A percentile compares a stretch with the other conserved stretches of the same genome.
Evolutionary conservation across 2,888 invertebrate species (phyloP).

Genomic region (Ethmia dodecea): DNA sequence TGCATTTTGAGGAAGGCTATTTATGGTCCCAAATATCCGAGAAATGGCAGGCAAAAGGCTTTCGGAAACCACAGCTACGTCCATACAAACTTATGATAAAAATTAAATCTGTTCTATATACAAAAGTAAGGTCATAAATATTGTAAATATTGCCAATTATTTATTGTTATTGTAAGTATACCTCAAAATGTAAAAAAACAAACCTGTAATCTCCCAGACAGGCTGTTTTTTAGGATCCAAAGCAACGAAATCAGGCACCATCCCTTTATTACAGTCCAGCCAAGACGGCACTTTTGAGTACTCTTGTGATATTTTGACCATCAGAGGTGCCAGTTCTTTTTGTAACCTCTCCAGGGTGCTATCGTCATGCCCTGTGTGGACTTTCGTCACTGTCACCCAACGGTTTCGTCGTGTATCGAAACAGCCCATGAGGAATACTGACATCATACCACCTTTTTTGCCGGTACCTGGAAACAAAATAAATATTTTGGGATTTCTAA

Average conservation of each 20-base stretch:
- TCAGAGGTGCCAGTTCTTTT: conserved; percentile 72
- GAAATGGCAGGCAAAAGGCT: too few species aligned
- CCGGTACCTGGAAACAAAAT: conserved; percentile 79
- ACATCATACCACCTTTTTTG: conserved; percentile 94
- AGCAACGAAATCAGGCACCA: conserved; percentile 94
- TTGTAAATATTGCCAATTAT: too few species aligned
- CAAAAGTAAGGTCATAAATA: too few species aligned
- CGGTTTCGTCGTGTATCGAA: conserved; percentile 79
- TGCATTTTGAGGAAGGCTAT: too few species aligned
- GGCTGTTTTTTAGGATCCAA: conserved; percentile 90
- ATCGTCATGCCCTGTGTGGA: conserved; percentile 93
- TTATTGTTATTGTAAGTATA: too few species aligned
- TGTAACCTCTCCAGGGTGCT: conserved; percentile 88
- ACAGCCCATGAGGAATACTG: conserved; percentile 96
- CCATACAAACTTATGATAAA: too few species aligned
- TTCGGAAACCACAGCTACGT: too few species aligned
- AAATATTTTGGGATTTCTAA: neutral
- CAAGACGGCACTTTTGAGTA: conserved; percentile 84
- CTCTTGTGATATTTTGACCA: conserved; percentile 90
- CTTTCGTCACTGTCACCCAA: conserved; percentile 96
- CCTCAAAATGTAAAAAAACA: conserved; percentile 14
- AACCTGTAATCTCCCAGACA: conserved; percentile 96
- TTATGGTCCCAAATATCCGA: too few species aligned
- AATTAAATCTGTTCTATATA: too few species aligned
- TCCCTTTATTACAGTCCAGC: conserved; percentile 88